Percentiles rank a stretch among this genome's conserved stretches.
Evolutionary conservation across 2,113 vertebrate genomes (phyloP).

Genomic region (Dasypus novemcinctus): DNA sequence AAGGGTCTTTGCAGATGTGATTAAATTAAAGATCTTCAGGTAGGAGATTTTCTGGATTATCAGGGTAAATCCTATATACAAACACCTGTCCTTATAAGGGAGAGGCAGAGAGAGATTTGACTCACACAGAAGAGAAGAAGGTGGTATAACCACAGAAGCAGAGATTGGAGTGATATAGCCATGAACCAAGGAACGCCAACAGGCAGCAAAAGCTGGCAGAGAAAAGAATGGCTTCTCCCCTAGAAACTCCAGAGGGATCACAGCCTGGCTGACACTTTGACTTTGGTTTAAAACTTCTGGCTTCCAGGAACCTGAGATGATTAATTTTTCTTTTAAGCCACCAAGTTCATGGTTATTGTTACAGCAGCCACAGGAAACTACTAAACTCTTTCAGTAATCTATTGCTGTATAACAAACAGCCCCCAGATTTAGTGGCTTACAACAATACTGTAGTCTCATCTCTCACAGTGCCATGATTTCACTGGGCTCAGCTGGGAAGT

Average conservation of each 20-base stretch:
- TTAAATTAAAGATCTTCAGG: not conserved
- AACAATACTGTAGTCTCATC: not conserved
- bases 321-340: not conserved
- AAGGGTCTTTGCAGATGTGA: not conserved
- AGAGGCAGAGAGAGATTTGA: fast-evolving
- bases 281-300: not conserved
- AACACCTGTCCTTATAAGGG: not conserved
- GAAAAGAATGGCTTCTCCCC: not conserved
- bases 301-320: not conserved
- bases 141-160: not conserved
- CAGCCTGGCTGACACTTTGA: too few relatives aligned
- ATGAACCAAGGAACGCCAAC: too few relatives aligned
- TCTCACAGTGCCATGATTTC: not conserved
- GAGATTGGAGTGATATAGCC: not conserved
- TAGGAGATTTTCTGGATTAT: too few relatives aligned
- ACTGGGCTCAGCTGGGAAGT: not conserved
- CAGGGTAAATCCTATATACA: not conserved
- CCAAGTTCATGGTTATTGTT: not conserved
- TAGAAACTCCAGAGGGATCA: not conserved
- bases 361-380: not conserved
- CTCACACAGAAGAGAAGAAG: not conserved
- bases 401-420: not conserved
- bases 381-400: not conserved
- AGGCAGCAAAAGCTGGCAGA: not conserved
- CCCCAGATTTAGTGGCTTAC: not conserved